phyloP scores from a whole-genome alignment of 2,888 invertebrate species.

The Tillus elongatus region DNA sequence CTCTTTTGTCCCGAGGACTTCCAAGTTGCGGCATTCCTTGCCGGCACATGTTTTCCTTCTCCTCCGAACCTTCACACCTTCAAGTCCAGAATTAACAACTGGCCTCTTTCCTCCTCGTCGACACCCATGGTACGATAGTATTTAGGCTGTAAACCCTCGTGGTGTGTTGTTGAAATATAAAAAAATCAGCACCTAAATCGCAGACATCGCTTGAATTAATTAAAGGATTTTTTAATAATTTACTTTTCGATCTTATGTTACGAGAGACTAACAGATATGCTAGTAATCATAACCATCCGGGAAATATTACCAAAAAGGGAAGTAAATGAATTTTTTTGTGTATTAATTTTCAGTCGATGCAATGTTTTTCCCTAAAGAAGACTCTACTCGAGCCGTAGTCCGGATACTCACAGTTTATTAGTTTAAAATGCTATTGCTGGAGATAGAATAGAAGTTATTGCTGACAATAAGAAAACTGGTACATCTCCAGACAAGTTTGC shows the following conservation, averaged over 20 bases:
- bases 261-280: background rate
- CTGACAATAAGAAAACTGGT: background rate
- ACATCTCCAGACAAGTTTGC: background rate
- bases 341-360: background rate
- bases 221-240: background rate
- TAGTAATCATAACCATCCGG: no score
- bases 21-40: no score
- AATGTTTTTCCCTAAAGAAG: background rate
- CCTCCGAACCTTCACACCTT: no score
- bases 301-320: background rate
- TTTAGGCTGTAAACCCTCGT: no score
- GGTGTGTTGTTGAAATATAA: no score
- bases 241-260: background rate
- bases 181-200: background rate
- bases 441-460: background rate
- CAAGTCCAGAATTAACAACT: no score
- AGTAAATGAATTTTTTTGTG: background rate
- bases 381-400: background rate
- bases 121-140: no score
- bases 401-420: background rate
- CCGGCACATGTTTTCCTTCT: no score
- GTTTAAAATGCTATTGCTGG: background rate
- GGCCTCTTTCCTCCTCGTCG: no score
- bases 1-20: no score
- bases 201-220: no score